Evolutionary conservation across 2,797 vertebrate genomes (phyloP).

Genomic region (Acanthopagrus latus): DNA sequence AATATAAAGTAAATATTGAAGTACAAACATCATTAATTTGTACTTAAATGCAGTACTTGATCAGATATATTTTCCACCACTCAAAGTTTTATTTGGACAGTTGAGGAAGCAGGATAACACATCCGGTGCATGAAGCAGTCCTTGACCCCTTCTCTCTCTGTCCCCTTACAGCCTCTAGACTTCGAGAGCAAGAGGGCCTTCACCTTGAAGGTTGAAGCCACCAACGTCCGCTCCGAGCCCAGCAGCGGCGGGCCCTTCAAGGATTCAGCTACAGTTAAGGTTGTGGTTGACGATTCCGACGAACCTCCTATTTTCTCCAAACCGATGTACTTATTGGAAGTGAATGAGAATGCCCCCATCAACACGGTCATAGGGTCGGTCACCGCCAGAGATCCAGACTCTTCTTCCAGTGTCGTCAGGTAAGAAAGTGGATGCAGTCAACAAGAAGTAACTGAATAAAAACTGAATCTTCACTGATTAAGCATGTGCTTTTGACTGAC

Average conservation of each 20-base stretch:
- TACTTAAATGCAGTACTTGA: too few species aligned
- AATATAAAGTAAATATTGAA: background rate
- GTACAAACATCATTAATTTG: background rate
- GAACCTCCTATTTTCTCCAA: constrained; percentile 95
- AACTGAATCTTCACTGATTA: background rate
- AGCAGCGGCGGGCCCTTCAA: constrained; percentile 91
- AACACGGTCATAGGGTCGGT: constrained; percentile 94
- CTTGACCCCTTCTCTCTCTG: constrained; percentile 24
- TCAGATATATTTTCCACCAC: background rate
- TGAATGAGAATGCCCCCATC: constrained; percentile 94
- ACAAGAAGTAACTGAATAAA: background rate
- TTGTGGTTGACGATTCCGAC: constrained; percentile 93
- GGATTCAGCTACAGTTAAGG: constrained; percentile 94
- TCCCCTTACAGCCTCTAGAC: constrained; percentile 91
- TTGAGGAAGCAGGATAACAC: background rate
- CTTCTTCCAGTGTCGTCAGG: constrained; percentile 91
- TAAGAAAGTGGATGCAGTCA: constrained; percentile 68
- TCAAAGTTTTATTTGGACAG: background rate
- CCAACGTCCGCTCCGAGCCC: constrained; percentile 91
- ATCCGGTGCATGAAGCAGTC: background rate
- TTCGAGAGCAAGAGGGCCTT: constrained; percentile 95
- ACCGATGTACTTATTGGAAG: constrained; percentile 91
- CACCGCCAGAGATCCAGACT: constrained; percentile 92
- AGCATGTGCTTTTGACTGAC: background rate
- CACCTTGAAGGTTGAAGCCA: constrained; percentile 94